A percentile compares a stretch with the other conserved stretches of the same genome.
Conservation (phyloP, 37 sponge, comb jelly and placozoan genomes). For the Spongia lamella region DNA sequence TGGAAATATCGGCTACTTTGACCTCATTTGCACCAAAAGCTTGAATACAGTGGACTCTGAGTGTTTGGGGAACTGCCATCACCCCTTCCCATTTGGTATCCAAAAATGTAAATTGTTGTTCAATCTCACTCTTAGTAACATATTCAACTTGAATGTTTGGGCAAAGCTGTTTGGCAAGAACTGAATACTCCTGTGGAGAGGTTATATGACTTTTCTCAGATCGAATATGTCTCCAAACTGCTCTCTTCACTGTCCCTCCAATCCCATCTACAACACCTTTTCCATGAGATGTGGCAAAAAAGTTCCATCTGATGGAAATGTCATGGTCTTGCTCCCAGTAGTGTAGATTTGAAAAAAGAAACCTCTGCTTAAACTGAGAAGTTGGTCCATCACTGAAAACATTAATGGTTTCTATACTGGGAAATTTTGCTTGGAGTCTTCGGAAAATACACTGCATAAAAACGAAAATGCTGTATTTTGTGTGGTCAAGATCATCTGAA, state of each 20-base stretch:
- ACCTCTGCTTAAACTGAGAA: slow-evolving; percentile 50
- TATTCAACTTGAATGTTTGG: slow-evolving; percentile 18
- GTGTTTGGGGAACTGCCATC: slow-evolving; percentile 24
- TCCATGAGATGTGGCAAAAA: slow-evolving; percentile 43
- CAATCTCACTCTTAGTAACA: slow-evolving; percentile 5
- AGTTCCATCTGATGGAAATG: slow-evolving; percentile 23
- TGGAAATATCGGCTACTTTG: slow-evolving; percentile 11
- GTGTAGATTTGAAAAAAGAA: slow-evolving; percentile 34
- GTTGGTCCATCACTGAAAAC: slow-evolving; percentile 43
- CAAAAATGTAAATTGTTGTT: not conserved
- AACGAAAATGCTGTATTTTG: slow-evolving; percentile 33
- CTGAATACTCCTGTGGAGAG: slow-evolving; percentile 30
- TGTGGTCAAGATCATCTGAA: slow-evolving; percentile 41
- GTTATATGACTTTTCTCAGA: slow-evolving; percentile 10
- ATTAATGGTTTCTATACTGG: slow-evolving; percentile 20
- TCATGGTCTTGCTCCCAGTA: slow-evolving; percentile 35
- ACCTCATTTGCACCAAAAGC: slow-evolving; percentile 14
- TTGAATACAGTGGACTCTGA: slow-evolving; percentile 16
- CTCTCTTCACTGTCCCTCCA: slow-evolving; percentile 40
- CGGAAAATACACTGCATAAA: slow-evolving; percentile 39
- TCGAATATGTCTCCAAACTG: slow-evolving; percentile 35
- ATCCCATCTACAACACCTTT: slow-evolving; percentile 38
- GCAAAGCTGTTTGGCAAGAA: not conserved
- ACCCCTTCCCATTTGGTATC: slow-evolving; percentile 23
- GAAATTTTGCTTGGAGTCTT: slow-evolving; percentile 15